Conservation (phyloP, 2,113 vertebrate genomes). For the Erinaceus europaeus region DNA sequence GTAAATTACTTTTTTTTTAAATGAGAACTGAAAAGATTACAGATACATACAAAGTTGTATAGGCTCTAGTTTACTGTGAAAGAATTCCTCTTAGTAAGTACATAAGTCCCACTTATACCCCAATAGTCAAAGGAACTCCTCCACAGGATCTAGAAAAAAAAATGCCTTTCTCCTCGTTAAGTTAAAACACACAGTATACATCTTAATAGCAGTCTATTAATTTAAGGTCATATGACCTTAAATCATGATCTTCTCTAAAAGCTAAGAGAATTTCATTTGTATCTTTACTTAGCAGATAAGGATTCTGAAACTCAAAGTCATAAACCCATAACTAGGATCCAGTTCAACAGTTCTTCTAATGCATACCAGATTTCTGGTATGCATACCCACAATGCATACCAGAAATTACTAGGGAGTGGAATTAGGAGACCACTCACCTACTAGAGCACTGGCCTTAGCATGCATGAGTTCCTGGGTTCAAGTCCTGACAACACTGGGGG, state of each 20-base stretch:
- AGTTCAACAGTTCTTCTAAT: background rate
- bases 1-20: background rate
- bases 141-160: background rate
- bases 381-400: background rate
- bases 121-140: background rate
- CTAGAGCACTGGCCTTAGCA: too few relatives aligned
- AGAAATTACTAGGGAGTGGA: background rate
- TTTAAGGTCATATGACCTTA: background rate
- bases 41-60: background rate
- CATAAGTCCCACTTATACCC: background rate
- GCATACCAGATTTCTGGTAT: background rate
- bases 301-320: background rate
- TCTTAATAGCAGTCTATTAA: background rate
- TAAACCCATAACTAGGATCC: background rate
- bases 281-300: background rate
- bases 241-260: background rate
- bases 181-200: background rate
- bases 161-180: fast-evolving
- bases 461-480: too few relatives aligned
- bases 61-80: slow-evolving; percentile 60
- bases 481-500: too few relatives aligned
- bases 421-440: too few relatives aligned
- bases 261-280: background rate
- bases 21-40: slow-evolving; percentile 39
- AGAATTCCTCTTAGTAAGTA: slow-evolving; percentile 39